phyloP scores from a whole-genome alignment of 2,888 invertebrate species.

The Globia sparganii region DNA sequence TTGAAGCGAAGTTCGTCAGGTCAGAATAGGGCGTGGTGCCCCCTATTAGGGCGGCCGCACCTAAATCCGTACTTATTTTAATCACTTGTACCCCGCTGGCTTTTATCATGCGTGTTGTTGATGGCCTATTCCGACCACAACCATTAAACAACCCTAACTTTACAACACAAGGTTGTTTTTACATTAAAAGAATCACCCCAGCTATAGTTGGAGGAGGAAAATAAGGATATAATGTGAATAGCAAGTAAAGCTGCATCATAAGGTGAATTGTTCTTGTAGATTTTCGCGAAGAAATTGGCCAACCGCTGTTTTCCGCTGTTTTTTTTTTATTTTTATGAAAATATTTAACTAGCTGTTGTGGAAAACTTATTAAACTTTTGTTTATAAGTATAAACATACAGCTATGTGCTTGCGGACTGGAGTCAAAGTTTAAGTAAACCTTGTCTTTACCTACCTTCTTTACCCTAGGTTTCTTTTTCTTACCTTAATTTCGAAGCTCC shows the following conservation, averaged over 20 bases:
- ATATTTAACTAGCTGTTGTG: slow-evolving; percentile 33
- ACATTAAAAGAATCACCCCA: slow-evolving; percentile 52
- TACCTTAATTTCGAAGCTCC: background rate
- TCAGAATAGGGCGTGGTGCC: slow-evolving; percentile 73
- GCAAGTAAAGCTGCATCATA: slow-evolving; percentile 73
- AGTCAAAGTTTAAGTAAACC: background rate
- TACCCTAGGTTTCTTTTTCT: background rate
- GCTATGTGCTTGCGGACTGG: background rate
- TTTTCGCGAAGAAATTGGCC: slow-evolving; percentile 65
- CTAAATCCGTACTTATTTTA: slow-evolving; percentile 89
- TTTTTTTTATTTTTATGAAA: slow-evolving; percentile 39
- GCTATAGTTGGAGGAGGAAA: slow-evolving; percentile 68
- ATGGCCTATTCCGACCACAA: slow-evolving; percentile 69
- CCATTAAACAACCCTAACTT: slow-evolving; percentile 69
- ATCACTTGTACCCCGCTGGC: slow-evolving; percentile 85
- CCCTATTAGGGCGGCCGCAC: slow-evolving; percentile 82
- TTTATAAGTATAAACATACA: background rate
- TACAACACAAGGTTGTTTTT: slow-evolving; percentile 65
- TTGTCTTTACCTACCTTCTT: background rate
- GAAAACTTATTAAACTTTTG: slow-evolving; percentile 44
- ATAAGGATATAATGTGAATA: slow-evolving; percentile 74
- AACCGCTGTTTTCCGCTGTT: slow-evolving; percentile 29
- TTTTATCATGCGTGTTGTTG: slow-evolving; percentile 85
- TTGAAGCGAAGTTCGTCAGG: slow-evolving; percentile 70
- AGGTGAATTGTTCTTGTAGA: slow-evolving; percentile 71